These are phyloP conservation scores for Ectemnius lituratus DNA, from an alignment of 2,888 invertebrate genomes.

Conservation along the genomic window DNA sequence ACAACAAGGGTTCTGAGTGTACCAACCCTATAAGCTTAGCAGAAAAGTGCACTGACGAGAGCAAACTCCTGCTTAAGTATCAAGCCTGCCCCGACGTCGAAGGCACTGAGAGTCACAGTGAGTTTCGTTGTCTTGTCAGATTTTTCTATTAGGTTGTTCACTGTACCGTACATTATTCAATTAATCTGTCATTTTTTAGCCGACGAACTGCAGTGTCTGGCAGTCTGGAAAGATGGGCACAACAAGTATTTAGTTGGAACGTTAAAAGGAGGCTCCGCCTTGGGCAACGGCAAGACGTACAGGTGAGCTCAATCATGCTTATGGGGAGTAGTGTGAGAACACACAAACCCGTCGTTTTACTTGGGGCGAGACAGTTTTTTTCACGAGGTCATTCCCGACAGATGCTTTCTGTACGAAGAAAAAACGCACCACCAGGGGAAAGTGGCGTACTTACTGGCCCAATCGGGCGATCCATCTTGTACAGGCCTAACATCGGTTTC, in stretches of 20 bases:
- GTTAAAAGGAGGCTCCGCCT: constrained; percentile 81
- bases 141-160: no score
- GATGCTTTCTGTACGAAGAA: constrained; percentile 89
- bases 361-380: no score
- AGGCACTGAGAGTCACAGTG: constrained; percentile 89
- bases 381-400: constrained; percentile 66
- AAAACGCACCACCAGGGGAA: constrained; percentile 74
- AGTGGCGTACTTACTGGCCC: constrained; percentile 84
- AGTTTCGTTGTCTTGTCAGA: constrained; percentile 55
- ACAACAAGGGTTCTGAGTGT: constrained; percentile 87
- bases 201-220: constrained; percentile 89
- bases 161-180: no score
- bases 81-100: constrained; percentile 90
- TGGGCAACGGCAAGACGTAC: constrained; percentile 87
- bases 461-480: constrained; percentile 90
- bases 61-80: constrained; percentile 88
- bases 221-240: constrained; percentile 91
- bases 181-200: constrained; percentile 78
- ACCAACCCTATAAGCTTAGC: constrained; percentile 87
- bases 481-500: constrained; percentile 86
- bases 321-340: no score
- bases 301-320: constrained; percentile 77
- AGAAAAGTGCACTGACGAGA: constrained; percentile 91
- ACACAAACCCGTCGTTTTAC: no score
- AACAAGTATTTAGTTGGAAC: constrained; percentile 88